These are phyloP conservation scores for Drosophila infuscata DNA, from an alignment of 2,888 invertebrate species.

Conservation along the genomic window DNA sequence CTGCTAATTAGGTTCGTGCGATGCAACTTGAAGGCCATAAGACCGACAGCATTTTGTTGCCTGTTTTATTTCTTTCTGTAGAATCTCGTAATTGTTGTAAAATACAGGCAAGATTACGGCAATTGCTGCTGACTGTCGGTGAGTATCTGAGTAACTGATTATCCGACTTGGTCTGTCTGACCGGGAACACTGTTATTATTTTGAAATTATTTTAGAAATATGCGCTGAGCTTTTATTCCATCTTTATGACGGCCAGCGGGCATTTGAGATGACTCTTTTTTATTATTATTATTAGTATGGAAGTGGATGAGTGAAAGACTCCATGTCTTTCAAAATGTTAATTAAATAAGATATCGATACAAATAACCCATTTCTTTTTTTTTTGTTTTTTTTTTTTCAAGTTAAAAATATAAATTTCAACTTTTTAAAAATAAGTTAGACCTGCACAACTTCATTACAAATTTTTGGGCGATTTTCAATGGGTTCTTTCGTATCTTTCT, in stretches of 20 bases:
- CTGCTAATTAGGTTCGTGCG: constrained; percentile 51
- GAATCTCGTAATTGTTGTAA: constrained; percentile 64
- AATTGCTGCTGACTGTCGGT: constrained; percentile 26
- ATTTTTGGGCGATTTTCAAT: no score
- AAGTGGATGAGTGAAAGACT: neutral
- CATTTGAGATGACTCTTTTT: neutral
- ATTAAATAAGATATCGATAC: constrained; percentile 10
- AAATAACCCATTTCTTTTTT: neutral
- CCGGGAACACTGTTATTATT: constrained; percentile 64
- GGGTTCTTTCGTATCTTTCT: neutral
- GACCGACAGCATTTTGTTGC: constrained; percentile 45
- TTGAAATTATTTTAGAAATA: constrained; percentile 67
- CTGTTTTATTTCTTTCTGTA: constrained; percentile 4
- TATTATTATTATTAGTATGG: neutral
- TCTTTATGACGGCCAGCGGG: constrained; percentile 18
- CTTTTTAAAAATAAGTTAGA: neutral
- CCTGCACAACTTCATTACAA: no score
- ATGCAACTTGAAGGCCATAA: constrained; percentile 35
- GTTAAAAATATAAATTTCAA: neutral
- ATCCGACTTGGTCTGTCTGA: constrained; percentile 1
- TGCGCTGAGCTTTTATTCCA: constrained; percentile 30
- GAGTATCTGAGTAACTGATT: neutral
- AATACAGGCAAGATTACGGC: constrained; percentile 48
- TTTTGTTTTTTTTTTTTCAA: neutral
- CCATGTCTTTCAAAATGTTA: neutral